Evolutionary conservation across 1,140 invertebrate species (phyloP).

Genomic region (Pseudomyrmex cubaensis): DNA sequence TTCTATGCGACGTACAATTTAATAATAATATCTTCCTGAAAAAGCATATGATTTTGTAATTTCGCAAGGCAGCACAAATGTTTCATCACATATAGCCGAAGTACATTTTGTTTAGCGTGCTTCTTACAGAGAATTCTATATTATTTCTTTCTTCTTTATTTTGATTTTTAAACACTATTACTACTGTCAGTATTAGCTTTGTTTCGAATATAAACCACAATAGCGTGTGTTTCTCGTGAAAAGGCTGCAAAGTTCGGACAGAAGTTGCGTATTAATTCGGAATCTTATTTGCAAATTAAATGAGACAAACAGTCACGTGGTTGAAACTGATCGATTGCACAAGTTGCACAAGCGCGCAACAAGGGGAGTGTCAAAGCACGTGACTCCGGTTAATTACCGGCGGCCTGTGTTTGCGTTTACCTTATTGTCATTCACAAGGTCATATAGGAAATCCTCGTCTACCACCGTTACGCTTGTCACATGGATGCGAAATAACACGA

Average conservation of each 20-base stretch:
- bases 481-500: constrained; percentile 21
- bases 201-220: constrained; percentile 16
- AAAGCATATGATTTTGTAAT: constrained; percentile 43
- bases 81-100: constrained; percentile 40
- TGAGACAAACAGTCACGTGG: not conserved
- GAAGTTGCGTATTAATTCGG: not conserved
- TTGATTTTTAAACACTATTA: too few species aligned
- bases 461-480: too few species aligned
- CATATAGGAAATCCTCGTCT: not conserved
- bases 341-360: not conserved
- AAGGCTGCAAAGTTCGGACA: not conserved
- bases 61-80: constrained; percentile 37
- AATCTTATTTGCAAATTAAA: constrained; percentile 23
- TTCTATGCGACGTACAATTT: constrained; percentile 31
- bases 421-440: not conserved
- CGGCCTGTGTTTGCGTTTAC: not conserved
- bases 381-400: not conserved
- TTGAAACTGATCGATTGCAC: not conserved
- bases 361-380: not conserved
- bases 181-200: not conserved
- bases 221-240: not conserved
- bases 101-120: constrained; percentile 8
- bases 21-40: constrained; percentile 48
- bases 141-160: not conserved
- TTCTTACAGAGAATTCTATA: constrained; percentile 11